Conservation (phyloP, 2,797 vertebrate species). For the Allobates femoralis region DNA sequence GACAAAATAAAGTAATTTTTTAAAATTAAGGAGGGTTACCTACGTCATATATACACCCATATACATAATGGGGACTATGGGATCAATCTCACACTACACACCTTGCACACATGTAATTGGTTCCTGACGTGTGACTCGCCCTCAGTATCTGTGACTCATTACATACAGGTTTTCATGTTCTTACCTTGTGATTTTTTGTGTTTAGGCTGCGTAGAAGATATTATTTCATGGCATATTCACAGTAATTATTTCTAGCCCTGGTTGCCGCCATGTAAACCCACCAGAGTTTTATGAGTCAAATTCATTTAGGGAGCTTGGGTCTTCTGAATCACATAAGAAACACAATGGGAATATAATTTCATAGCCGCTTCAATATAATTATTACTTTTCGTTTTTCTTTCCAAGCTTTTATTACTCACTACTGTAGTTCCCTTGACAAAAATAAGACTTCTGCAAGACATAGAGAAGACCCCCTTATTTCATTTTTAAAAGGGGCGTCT, state of each 20-base stretch:
- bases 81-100: background rate
- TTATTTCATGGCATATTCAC: background rate
- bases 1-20: background rate
- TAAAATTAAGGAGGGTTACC: background rate
- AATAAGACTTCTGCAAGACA: background rate
- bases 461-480: no score
- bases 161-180: background rate
- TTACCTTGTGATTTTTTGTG: background rate
- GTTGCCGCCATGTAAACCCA: no score
- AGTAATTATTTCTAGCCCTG: background rate
- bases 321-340: background rate
- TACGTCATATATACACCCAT: background rate
- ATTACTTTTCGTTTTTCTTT: background rate
- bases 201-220: background rate
- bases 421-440: background rate
- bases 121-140: slow-evolving; percentile 6
- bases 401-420: background rate
- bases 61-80: background rate
- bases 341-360: background rate
- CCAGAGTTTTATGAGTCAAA: no score
- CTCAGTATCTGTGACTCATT: background rate
- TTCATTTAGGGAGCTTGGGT: no score
- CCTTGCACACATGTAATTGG: background rate
- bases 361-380: background rate
- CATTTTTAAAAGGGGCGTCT: no score